Evolutionary conservation across 2,888 invertebrate species (phyloP).

Genomic region (Drosophila kokeensis): DNA sequence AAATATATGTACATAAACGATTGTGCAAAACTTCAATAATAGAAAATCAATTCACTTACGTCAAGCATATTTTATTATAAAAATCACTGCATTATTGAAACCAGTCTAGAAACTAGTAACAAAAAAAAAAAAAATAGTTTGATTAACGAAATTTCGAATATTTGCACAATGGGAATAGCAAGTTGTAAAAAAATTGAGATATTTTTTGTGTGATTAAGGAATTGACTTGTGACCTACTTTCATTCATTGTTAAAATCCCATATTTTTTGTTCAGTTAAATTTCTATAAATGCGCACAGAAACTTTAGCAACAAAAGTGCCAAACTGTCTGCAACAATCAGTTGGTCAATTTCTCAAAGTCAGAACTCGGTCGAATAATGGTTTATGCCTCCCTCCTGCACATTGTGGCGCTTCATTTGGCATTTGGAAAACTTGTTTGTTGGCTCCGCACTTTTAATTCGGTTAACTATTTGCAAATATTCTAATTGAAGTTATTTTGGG

Average conservation of each 20-base stretch:
- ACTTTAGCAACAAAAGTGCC: conserved; percentile 50
- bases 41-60: too few species aligned
- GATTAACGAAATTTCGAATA: neutral
- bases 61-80: neutral
- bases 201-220: conserved; percentile 8
- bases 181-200: neutral
- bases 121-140: neutral
- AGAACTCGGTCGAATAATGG: conserved; percentile 44
- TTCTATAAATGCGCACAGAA: conserved; percentile 29
- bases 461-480: conserved; percentile 41
- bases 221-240: conserved; percentile 44
- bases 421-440: conserved; percentile 22
- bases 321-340: conserved; percentile 58
- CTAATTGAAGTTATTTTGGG: conserved; percentile 41
- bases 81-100: neutral
- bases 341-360: conserved; percentile 57
- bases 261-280: conserved; percentile 16
- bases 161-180: neutral
- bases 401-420: conserved; percentile 1
- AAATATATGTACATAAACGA: neutral
- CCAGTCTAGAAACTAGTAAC: neutral
- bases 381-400: neutral
- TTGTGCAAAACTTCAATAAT: neutral
- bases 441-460: conserved; percentile 29
- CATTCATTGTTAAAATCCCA: conserved; percentile 19